Conservation (phyloP, 2,113 vertebrate species). For the Hippopotamus amphibius region DNA sequence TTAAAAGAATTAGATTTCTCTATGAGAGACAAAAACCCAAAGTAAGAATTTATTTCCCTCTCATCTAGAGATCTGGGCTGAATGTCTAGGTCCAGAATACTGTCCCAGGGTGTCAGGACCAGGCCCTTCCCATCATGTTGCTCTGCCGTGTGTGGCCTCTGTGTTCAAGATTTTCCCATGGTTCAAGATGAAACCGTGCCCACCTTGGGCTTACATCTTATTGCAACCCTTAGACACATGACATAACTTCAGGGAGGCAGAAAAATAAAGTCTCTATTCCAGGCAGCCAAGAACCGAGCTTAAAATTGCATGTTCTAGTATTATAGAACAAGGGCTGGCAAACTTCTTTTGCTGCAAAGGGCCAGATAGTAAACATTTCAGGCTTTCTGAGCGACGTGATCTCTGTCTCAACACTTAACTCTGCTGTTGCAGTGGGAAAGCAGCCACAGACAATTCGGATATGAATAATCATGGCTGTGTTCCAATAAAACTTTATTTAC, state of each 20-base stretch:
- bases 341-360: neutral
- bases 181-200: neutral
- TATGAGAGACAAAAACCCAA: neutral
- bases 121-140: too few species aligned
- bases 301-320: neutral
- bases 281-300: neutral
- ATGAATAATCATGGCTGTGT: neutral
- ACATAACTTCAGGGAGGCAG: neutral
- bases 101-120: rapidly evolving
- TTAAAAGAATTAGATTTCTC: neutral
- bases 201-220: neutral
- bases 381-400: neutral
- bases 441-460: neutral
- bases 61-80: neutral
- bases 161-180: neutral
- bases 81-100: neutral
- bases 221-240: neutral
- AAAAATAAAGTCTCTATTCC: neutral
- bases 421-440: neutral
- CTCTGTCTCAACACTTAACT: neutral
- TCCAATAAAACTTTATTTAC: constrained; percentile 53
- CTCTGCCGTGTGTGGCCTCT: neutral
- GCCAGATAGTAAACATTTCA: neutral
- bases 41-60: neutral
- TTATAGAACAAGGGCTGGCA: neutral